Base-by-base conservation (phyloP, 2,888 invertebrate species). In the Crepidodera aurea region DNA sequence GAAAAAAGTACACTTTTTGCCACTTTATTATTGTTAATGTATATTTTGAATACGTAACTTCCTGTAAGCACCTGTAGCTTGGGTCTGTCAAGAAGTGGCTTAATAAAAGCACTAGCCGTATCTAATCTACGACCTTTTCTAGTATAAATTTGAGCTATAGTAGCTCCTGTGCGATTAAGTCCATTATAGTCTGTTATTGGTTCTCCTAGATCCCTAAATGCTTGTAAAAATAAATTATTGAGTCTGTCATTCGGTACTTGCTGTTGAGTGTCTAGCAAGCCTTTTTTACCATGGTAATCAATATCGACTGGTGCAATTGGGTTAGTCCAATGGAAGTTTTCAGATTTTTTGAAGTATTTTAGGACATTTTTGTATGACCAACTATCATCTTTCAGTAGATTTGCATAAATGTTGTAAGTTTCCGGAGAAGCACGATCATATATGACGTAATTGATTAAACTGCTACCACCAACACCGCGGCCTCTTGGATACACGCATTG, bases 31-130 rank as follows among this genome's bases (percentile, higher is more conserved):
- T 85, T 82, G 69, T 90, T 84, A 5, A 92, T 86, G n/a, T 88
- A 79, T 75, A 8, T 83, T 83, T 12, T 78, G 0, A 85, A 87
- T 0, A 86, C 93, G 61, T 86, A 87, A 5, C 91, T 87, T 67
- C 84, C 82, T 77, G 89, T 88, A 0, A 90, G 86, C 1, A 93
- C 83, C 75, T 88, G 85, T 8, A 93, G 82, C 74, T 93, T 93
- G 5, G 75, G 70, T 19, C 92, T 83, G 5, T 82, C 75, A 10
- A 85, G 81, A 3, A 88, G 84, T 0, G 92, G 90, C 67, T 86
- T 84, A 8, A 93, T 80, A 77, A 91, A 93, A 0, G 92, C 92
- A 75, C 90, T 90, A 1, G 88, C 86, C 0, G 90, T 86, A 75
- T 92, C 92, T 68, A 90, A 90, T 59, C 93, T 83, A 60, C 88